Evolutionary conservation across 2,113 vertebrate genomes (phyloP).

Genomic region (Hemichromis elongatus): DNA sequence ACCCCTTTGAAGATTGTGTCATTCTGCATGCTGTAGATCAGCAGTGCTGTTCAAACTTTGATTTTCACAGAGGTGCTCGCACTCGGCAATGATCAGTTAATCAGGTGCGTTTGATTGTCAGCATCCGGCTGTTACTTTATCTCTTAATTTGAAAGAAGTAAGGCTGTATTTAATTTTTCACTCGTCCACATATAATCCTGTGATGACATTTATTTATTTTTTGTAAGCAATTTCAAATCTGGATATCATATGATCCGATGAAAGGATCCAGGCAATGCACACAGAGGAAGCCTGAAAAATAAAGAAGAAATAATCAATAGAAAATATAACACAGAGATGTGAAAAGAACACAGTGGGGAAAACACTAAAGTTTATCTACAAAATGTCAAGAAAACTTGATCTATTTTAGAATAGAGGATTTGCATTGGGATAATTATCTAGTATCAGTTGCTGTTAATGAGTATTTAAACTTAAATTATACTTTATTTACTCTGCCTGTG

Average conservation of each 20-base stretch:
- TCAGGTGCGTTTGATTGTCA: neutral
- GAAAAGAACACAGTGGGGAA: neutral
- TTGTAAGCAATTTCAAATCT: neutral
- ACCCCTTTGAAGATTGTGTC: neutral
- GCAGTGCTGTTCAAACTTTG: neutral
- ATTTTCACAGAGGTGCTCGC: neutral
- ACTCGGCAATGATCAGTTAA: neutral
- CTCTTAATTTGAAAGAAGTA: neutral
- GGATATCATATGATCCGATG: neutral
- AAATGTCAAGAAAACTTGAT: neutral
- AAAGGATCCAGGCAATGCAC: neutral
- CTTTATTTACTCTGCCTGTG: neutral
- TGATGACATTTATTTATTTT: neutral
- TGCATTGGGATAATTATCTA: neutral
- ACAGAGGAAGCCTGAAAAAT: neutral
- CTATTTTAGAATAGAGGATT: neutral
- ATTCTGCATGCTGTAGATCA: neutral
- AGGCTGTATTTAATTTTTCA: neutral
- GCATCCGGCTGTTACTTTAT: neutral
- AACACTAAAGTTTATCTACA: neutral
- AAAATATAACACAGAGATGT: neutral
- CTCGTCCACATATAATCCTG: neutral
- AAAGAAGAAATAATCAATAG: neutral
- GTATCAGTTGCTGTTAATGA: neutral
- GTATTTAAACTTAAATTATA: neutral